Evolutionary conservation across 2,113 vertebrate species (phyloP).

Genomic region (Chaetodon auriga): DNA sequence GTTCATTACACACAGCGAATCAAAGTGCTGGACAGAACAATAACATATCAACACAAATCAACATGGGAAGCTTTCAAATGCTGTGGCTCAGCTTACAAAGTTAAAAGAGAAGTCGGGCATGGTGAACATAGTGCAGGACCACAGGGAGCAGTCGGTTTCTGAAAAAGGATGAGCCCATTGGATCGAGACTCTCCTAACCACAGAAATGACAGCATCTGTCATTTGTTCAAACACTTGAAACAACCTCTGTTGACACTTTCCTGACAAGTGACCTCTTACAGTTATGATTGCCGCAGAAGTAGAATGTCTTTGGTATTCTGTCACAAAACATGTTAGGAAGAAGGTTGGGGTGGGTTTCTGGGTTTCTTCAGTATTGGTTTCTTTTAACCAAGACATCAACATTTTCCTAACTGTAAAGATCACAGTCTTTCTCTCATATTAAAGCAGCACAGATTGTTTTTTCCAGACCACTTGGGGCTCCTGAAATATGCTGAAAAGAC

Average conservation of each 20-base stretch:
- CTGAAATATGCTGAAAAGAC: not conserved
- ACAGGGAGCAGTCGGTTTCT: not conserved
- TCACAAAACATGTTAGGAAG: not conserved
- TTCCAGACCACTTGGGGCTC: not conserved
- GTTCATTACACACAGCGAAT: slow-evolving; percentile 9
- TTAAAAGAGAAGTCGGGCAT: not conserved
- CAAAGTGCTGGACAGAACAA: not conserved
- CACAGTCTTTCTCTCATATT: not conserved
- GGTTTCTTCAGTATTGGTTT: not conserved
- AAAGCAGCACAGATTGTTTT: not conserved
- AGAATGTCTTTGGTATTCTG: not conserved
- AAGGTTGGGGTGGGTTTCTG: not conserved
- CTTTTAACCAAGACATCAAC: not conserved
- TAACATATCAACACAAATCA: not conserved
- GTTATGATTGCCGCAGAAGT: not conserved
- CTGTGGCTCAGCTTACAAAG: not conserved
- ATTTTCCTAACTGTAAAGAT: not conserved
- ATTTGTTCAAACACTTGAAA: not conserved
- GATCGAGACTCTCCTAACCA: not conserved
- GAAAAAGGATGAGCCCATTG: not conserved
- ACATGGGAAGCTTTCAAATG: not conserved
- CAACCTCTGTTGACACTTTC: not conserved
- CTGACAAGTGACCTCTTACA: not conserved
- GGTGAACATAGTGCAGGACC: not conserved
- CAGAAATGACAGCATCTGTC: not conserved